phyloP scores from a whole-genome alignment of 1,140 invertebrate species.

The Oryzaephilus surinamensis region DNA sequence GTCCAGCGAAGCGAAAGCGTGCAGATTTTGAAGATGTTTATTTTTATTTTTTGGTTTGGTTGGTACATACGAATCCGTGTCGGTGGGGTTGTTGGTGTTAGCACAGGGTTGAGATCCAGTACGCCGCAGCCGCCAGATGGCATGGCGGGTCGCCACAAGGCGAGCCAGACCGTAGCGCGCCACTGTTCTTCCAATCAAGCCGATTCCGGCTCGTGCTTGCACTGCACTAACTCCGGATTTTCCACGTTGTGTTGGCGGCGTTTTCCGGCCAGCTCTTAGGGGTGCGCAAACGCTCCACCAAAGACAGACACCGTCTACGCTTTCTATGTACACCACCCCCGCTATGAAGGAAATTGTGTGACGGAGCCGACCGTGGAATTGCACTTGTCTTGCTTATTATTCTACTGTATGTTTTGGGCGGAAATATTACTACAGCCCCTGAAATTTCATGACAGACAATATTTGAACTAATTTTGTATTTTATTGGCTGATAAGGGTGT shows the following conservation, averaged over 20 bases:
- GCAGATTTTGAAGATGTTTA: neutral
- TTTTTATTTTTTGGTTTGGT: neutral
- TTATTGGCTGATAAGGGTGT: too few species aligned
- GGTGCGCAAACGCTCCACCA: too few species aligned
- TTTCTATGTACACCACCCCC: too few species aligned
- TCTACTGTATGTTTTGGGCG: too few species aligned
- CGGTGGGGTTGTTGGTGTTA: constrained; percentile 45
- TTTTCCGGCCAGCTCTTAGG: neutral
- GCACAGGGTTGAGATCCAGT: constrained; percentile 47
- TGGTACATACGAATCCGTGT: constrained; percentile 39
- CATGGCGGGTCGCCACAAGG: constrained; percentile 52
- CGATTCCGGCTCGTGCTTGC: constrained; percentile 15
- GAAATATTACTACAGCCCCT: too few species aligned
- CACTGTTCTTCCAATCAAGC: constrained; percentile 33
- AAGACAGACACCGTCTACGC: too few species aligned
- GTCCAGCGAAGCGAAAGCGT: constrained; percentile 3
- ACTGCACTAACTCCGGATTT: constrained; percentile 22
- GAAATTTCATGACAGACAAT: too few species aligned
- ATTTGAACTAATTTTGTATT: too few species aligned
- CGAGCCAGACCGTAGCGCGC: constrained; percentile 51
- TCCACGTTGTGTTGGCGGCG: neutral
- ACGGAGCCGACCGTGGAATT: neutral
- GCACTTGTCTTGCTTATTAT: neutral
- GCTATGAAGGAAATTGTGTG: too few species aligned
- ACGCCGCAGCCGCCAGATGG: constrained; percentile 51